phyloP scores from a whole-genome alignment of 2,113 vertebrate genomes.

The Syngnathus floridae region DNA sequence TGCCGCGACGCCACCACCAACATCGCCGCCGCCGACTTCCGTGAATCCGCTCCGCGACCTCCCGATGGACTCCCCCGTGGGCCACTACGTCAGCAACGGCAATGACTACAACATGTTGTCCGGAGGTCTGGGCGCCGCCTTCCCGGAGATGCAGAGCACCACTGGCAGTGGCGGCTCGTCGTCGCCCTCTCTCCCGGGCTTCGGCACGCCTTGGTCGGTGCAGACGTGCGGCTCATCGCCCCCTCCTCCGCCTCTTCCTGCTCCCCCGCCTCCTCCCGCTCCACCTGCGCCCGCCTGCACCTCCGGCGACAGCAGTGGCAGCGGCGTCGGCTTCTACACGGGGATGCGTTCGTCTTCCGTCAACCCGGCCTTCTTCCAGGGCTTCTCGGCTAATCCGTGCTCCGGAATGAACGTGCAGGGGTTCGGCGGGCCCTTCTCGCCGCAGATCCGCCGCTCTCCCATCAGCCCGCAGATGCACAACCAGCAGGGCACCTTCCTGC shows the following conservation, averaged over 20 bases:
- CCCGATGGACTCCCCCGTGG: conserved; percentile 77
- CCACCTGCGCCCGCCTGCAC: conserved; percentile 65
- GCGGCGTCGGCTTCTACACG: conserved; percentile 84
- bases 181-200: conserved; percentile 82
- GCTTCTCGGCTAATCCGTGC: conserved; percentile 84
- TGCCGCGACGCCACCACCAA: conserved; percentile 51
- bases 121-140: conserved; percentile 79
- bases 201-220: conserved; percentile 92
- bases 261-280: conserved; percentile 58
- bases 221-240: conserved; percentile 83
- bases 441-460: conserved; percentile 83
- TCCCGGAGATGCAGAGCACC: conserved; percentile 77
- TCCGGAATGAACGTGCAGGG: conserved; percentile 78
- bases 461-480: conserved; percentile 84
- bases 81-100: conserved; percentile 75
- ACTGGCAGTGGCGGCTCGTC: conserved; percentile 66
- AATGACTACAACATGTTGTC: conserved; percentile 70
- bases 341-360: conserved; percentile 78
- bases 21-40: conserved; percentile 62
- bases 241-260: conserved; percentile 65
- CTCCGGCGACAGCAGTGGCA: conserved; percentile 64
- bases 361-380: conserved; percentile 91
- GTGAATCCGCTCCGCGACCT: conserved; percentile 59
- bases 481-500: conserved; percentile 83
- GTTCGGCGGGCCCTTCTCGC: conserved; percentile 84